A percentile compares a stretch with the other conserved stretches of the same genome.
phyloP scores from a whole-genome alignment of 2,797 vertebrate genomes.

The Acridotheres tristis region DNA sequence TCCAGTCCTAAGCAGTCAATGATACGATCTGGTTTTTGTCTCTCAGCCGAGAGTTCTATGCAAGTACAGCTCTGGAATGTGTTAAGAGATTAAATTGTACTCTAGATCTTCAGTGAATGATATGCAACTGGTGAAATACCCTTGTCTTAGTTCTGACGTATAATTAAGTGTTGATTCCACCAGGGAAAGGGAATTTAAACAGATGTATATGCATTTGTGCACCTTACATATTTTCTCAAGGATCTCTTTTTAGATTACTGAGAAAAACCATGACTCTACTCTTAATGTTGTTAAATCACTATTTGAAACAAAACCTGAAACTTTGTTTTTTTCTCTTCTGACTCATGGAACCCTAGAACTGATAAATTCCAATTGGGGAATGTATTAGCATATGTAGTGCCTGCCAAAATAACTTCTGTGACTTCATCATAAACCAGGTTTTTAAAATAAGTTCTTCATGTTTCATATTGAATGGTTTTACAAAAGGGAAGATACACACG shows the following conservation, averaged over 20 bases:
- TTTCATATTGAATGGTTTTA: not conserved
- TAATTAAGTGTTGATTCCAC: not conserved
- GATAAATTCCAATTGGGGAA: not conserved
- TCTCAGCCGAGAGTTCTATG: not conserved
- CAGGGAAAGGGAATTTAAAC: not conserved
- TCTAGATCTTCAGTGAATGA: not conserved
- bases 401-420: not conserved
- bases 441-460: not conserved
- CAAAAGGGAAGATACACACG: not conserved
- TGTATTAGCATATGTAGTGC: not conserved
- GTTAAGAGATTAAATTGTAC: not conserved
- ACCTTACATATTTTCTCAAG: not conserved
- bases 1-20: not conserved
- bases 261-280: not conserved
- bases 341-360: not conserved
- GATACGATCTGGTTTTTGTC: not conserved
- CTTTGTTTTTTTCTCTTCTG: not conserved
- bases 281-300: not conserved
- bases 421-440: not conserved
- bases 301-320: not conserved
- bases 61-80: not conserved
- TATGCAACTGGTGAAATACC: not conserved
- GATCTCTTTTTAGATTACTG: not conserved
- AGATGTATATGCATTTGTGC: not conserved
- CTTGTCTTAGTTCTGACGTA: not conserved